These are phyloP conservation scores for Microplitis mediator DNA, from an alignment of 1,140 invertebrate genomes.

Conservation along the genomic window DNA sequence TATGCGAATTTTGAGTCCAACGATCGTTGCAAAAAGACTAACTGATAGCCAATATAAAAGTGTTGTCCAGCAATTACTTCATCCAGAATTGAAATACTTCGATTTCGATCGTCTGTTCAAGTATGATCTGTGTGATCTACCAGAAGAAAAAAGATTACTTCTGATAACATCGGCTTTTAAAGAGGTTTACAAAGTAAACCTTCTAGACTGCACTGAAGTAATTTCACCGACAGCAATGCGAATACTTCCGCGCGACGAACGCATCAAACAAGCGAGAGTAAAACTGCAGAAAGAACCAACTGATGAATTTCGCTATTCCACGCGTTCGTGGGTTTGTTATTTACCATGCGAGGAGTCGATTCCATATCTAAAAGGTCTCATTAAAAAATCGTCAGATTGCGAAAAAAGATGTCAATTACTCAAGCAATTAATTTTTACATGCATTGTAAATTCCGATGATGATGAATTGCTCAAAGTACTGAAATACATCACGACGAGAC, in stretches of 20 bases:
- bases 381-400: slow-evolving; percentile 28
- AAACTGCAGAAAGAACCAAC: slow-evolving; percentile 38
- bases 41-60: too few relatives aligned
- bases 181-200: slow-evolving; percentile 32
- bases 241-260: slow-evolving; percentile 39
- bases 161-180: slow-evolving; percentile 40
- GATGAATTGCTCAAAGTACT: slow-evolving; percentile 37
- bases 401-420: neutral
- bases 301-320: neutral
- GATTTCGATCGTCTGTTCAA: too few relatives aligned
- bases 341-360: slow-evolving; percentile 41
- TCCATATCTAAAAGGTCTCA: slow-evolving; percentile 39
- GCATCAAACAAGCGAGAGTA: slow-evolving; percentile 37
- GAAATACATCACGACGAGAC: slow-evolving; percentile 36
- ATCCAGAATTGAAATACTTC: too few relatives aligned
- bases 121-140: too few relatives aligned
- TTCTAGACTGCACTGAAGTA: slow-evolving; percentile 31
- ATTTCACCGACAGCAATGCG: slow-evolving; percentile 34
- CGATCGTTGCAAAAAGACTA: too few relatives aligned
- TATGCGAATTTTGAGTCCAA: too few relatives aligned
- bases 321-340: neutral
- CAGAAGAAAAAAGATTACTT: too few relatives aligned
- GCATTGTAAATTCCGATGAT: slow-evolving; percentile 46
- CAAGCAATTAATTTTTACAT: slow-evolving; percentile 41
- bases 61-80: too few relatives aligned